phyloP scores from a whole-genome alignment of 2,113 vertebrate genomes.

The Eurystomus gularis region DNA sequence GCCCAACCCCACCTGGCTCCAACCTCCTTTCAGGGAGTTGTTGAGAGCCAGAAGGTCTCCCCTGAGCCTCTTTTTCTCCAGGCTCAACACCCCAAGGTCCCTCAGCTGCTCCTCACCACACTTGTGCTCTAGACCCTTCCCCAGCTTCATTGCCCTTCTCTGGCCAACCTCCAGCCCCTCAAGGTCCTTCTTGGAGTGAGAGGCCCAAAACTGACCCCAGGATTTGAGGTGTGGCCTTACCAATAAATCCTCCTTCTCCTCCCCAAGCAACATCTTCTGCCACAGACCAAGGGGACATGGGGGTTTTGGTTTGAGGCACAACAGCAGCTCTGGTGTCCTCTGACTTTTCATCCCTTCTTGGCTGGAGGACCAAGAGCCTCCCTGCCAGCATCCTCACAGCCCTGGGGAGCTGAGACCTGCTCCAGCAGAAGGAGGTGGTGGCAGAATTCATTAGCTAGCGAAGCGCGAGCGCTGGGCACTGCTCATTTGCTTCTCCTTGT shows the following conservation, averaged over 20 bases:
- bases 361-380: fast-evolving
- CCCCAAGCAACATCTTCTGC: neutral
- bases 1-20: too few relatives aligned
- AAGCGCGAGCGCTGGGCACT: fast-evolving
- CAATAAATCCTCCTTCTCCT: neutral
- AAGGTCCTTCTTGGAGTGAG: neutral
- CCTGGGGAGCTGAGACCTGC: neutral
- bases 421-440: neutral
- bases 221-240: neutral
- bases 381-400: too few relatives aligned
- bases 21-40: too few relatives aligned
- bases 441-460: neutral
- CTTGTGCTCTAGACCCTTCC: neutral
- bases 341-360: neutral
- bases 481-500: neutral
- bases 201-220: neutral
- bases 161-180: neutral
- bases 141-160: neutral
- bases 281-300: fast-evolving
- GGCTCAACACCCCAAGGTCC: too few relatives aligned
- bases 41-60: too few relatives aligned
- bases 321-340: neutral
- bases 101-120: too few relatives aligned
- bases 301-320: neutral
- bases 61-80: too few relatives aligned